Percentiles rank a stretch among this genome's conserved stretches.
Evolutionary conservation across 2,888 invertebrate genomes (phyloP).

Genomic region (Lepidochrysops patricia): DNA sequence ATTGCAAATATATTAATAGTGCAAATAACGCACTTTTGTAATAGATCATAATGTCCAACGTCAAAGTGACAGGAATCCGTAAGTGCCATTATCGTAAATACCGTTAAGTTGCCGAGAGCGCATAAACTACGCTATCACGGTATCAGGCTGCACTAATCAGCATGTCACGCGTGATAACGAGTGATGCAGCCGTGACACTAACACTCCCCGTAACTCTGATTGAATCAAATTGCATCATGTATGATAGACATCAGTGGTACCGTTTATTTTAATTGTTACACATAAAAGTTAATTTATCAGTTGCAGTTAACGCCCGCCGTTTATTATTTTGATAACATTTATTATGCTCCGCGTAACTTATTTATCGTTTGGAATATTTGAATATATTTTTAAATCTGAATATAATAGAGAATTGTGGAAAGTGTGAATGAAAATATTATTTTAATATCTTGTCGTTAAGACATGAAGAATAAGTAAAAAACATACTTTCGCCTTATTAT

Average conservation of each 20-base stretch:
- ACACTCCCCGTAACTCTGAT: constrained; percentile 4
- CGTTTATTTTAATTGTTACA: constrained; percentile 6
- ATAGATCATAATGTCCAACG: not conserved
- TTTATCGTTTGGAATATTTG: not conserved
- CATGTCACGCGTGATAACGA: constrained; percentile 15
- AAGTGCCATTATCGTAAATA: constrained; percentile 5
- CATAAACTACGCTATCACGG: constrained; percentile 12
- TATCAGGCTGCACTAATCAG: constrained; percentile 13
- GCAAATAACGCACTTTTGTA: not conserved
- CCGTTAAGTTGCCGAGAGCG: constrained; percentile 6
- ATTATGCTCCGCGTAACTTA: not conserved
- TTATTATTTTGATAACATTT: not conserved
- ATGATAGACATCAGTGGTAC: not conserved
- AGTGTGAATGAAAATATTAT: no score
- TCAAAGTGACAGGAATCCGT: not conserved
- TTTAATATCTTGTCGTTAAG: no score
- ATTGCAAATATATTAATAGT: no score
- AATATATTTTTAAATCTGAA: not conserved
- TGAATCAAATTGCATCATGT: not conserved
- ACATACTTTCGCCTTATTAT: no score
- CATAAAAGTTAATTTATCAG: constrained; percentile 1
- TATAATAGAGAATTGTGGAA: not conserved
- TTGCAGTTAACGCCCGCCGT: constrained; percentile 1
- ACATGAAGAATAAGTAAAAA: no score
- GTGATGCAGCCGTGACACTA: constrained; percentile 7